Percentiles rank a stretch among this genome's conserved stretches.
Evolutionary conservation across 1,140 invertebrate genomes (phyloP).

Genomic region (Drosophila prosaltans): DNA sequence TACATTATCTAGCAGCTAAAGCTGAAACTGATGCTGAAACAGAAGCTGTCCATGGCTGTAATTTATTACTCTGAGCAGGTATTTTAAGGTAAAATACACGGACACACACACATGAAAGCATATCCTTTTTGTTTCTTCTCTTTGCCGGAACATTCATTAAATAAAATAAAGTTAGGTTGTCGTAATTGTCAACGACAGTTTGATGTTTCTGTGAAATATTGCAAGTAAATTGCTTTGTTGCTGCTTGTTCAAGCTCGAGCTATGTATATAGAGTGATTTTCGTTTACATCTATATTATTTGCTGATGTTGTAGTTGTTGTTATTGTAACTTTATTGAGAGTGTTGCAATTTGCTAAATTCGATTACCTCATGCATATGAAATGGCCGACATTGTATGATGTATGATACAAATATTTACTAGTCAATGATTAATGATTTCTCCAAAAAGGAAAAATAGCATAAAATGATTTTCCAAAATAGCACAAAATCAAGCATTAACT

Average conservation of each 20-base stretch:
- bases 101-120: conserved; percentile 8
- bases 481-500: conserved; percentile 19
- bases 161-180: conserved; percentile 74
- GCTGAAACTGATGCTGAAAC: conserved; percentile 5
- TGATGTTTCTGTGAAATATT: conserved; percentile 80
- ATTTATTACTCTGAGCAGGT: conserved; percentile 68
- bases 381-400: conserved; percentile 50
- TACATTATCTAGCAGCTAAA: conserved; percentile 27
- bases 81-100: conserved; percentile 63
- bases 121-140: conserved; percentile 36
- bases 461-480: conserved; percentile 43
- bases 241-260: conserved; percentile 18
- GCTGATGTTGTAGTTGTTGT: conserved; percentile 22
- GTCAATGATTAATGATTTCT: conserved; percentile 50
- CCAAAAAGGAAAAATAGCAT: background rate
- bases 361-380: conserved; percentile 74
- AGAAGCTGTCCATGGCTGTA: conserved; percentile 65
- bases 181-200: conserved; percentile 81
- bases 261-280: conserved; percentile 58
- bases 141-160: conserved; percentile 69
- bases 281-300: conserved; percentile 59
- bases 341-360: conserved; percentile 74
- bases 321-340: conserved; percentile 64
- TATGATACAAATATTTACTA: conserved; percentile 40
- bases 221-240: conserved; percentile 70